These are phyloP conservation scores for Anarrhichthys ocellatus DNA, from an alignment of 2,113 vertebrate genomes.

Conservation along the genomic window DNA sequence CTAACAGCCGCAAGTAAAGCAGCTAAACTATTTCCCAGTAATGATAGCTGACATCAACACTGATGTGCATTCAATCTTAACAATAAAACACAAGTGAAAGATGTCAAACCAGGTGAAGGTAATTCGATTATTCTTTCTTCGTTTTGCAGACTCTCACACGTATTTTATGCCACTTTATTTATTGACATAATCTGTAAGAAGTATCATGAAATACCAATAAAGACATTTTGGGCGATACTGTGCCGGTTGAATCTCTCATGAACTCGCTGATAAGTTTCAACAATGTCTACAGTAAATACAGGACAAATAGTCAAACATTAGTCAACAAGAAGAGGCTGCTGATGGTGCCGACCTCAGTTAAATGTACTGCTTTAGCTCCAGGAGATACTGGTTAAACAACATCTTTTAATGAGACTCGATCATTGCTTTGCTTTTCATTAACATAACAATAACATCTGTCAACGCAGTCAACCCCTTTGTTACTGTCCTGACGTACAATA, in stretches of 20 bases:
- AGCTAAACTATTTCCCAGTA: not conserved
- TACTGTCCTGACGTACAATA: not conserved
- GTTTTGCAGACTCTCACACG: not conserved
- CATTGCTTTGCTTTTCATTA: slow-evolving; percentile 5
- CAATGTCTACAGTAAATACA: not conserved
- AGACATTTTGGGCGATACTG: not conserved
- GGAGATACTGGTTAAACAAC: not conserved
- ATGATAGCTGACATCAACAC: not conserved
- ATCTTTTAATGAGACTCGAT: not conserved
- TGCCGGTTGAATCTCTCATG: not conserved
- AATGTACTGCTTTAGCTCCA: not conserved
- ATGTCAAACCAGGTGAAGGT: not conserved
- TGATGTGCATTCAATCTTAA: slow-evolving; percentile 6
- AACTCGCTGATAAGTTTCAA: not conserved
- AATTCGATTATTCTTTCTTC: not conserved
- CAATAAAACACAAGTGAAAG: not conserved
- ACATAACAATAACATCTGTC: slow-evolving; percentile 21
- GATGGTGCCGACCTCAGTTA: not conserved
- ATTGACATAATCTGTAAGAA: not conserved
- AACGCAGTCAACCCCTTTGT: slow-evolving; percentile 36
- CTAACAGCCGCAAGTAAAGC: not conserved
- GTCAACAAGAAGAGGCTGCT: not conserved
- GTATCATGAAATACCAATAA: not conserved
- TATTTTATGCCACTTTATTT: not conserved
- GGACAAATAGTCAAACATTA: not conserved